These are phyloP conservation scores for Scaptomyza polygonia DNA, from an alignment of 2,888 invertebrate genomes.

Conservation along the genomic window DNA sequence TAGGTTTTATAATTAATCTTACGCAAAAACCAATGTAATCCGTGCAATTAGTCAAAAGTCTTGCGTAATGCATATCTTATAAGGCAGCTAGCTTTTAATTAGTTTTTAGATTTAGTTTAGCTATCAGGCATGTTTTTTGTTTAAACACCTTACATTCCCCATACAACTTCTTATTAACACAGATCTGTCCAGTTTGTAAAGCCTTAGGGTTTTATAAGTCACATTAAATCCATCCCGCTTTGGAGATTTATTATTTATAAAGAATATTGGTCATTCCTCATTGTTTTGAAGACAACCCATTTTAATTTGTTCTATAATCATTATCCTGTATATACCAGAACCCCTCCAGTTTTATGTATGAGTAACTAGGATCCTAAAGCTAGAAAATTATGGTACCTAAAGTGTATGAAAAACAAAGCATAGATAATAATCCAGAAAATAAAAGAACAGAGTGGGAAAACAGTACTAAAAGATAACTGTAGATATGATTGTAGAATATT, in stretches of 20 bases:
- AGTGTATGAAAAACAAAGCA: constrained; percentile 49
- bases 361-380: constrained; percentile 61
- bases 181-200: constrained; percentile 14
- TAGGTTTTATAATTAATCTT: constrained; percentile 48
- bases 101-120: constrained; percentile 51
- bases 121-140: constrained; percentile 23
- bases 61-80: constrained; percentile 65
- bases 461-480: constrained; percentile 59
- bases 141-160: constrained; percentile 20
- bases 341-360: constrained; percentile 30
- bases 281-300: constrained; percentile 2
- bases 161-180: constrained; percentile 1
- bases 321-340: constrained; percentile 69
- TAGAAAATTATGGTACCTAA: constrained; percentile 74
- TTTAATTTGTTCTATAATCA: constrained; percentile 16
- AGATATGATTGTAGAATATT: constrained; percentile 73
- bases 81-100: constrained; percentile 53
- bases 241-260: neutral
- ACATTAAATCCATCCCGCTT: constrained; percentile 20
- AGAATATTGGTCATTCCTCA: constrained; percentile 1
- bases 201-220: constrained; percentile 2
- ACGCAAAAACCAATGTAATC: constrained; percentile 49
- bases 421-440: constrained; percentile 46
- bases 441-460: constrained; percentile 16
- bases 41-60: constrained; percentile 77